Evolutionary conservation across 2,113 vertebrate species (phyloP), one percentile per base, ranked within the genome.

Genomic region (Chaetodon auriga): DNA sequence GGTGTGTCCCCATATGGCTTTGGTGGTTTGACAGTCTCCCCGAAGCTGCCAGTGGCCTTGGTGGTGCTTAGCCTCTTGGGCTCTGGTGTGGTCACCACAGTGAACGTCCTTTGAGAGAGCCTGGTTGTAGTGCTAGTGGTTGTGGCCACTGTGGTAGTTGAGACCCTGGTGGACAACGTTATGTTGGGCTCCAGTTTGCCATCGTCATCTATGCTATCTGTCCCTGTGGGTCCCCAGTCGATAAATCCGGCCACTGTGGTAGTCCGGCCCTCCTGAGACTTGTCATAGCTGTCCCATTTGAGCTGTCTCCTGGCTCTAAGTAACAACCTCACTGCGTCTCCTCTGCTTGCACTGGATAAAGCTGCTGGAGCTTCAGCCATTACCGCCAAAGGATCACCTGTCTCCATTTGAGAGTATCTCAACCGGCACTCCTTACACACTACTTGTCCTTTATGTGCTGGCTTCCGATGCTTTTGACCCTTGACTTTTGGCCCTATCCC

Each of bases 171-270:
- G 78, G 93, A 91, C 87, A 93, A 80, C 2, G 90, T 94, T 61
- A 87, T 78, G 83, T 95, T 96, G 43, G 80, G 73, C 49, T 85
- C 87, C 30, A 57, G 41, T 80, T 91, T 93, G 46, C 86, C 76
- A 19, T 94, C 90, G 1, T 93, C 92, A 21, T 96, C 95, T 7
- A 82, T 43, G 19, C 87, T 92, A 61, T 95, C 95, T 3, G 91
- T 92, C 25, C 95, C 95, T 1, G 96, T 96, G 46, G 96, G 96
- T 46, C 95, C 96, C 96, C 96, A 96, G 81, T 96, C 95, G 54
- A 96, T 96, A 94, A 93, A 96, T 90, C 93, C 95, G 36, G 96
- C 92, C 90, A 95, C 95, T 0, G 95, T 96, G 54, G 95, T 96
- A 89, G 95, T 95, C 92, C 93, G 92, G 62, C 94, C 93, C 53